These are phyloP conservation scores for Laticauda laticaudata DNA, from an alignment of 2,113 vertebrate species.

Conservation along the genomic window DNA sequence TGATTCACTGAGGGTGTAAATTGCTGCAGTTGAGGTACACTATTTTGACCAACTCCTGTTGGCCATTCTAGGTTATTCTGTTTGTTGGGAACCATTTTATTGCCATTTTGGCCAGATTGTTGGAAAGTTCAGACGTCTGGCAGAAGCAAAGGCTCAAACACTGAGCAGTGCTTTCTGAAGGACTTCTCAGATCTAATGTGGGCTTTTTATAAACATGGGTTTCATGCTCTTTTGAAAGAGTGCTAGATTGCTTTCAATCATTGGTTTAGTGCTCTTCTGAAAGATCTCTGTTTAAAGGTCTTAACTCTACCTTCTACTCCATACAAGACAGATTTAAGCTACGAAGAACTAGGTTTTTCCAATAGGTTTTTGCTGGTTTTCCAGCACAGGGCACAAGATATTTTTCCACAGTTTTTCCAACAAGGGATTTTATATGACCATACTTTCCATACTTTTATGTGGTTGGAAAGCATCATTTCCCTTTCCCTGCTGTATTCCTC, in stretches of 20 bases:
- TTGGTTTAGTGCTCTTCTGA: neutral
- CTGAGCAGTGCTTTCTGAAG: neutral
- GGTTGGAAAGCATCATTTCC: neutral
- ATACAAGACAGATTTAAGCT: neutral
- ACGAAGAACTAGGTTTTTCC: neutral
- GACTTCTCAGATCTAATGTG: neutral
- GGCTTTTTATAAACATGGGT: neutral
- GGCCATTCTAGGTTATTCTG: neutral
- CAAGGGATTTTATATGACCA: neutral
- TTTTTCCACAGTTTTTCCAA: neutral
- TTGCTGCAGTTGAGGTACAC: neutral
- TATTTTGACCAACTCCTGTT: neutral
- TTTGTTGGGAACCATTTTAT: neutral
- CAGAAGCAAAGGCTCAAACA: neutral
- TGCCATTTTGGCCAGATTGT: neutral
- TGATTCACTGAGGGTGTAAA: neutral
- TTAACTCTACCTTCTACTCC: neutral
- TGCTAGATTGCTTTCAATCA: neutral
- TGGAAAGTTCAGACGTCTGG: neutral
- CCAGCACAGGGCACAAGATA: neutral
- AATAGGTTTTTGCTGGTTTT: neutral
- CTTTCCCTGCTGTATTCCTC: neutral
- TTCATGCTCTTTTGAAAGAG: neutral
- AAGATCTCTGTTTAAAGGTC: neutral
- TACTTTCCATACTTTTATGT: neutral